Evolutionary conservation across 1,140 invertebrate species (phyloP), one percentile per base, ranked within the genome.

Genomic region (Dolichoris vasculosae): DNA sequence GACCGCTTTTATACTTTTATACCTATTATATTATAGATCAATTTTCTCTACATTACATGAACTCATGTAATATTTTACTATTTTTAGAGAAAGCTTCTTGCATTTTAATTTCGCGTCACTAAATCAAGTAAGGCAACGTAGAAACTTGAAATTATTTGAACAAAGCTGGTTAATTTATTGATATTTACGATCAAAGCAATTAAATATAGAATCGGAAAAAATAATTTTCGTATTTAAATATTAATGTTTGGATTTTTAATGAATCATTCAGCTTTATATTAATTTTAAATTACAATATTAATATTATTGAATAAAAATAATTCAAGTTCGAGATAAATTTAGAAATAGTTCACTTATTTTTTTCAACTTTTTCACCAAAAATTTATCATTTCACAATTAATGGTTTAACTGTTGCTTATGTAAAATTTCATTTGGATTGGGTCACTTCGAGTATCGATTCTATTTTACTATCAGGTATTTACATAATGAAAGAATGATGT

Each of bases 401-500:
- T 20, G 20, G 40, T 43, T 73, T 73, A 43, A 73, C n/a, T 43
- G n/a, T 73, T 0, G 32, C 20, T 43, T 73, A 43, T 73, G 40
- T 43, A 73, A 73, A 43, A n/a, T 43, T 17, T 43, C 6, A 43
- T 73, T 40, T 43, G 2, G 40, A 73, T 73, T 43, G 38, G 40
- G 9, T 40, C 40, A 73, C 7, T 73, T 73, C 43, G 2, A n/a
- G 20, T 40, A 38, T 69, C 35, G 35, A 69, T 43, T 43, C 15
- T 40, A n/a, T 73, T 73, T 23, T 43, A 0, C 30, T 32, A 11
- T 77, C n/a, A 15, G 15, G 15, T 77, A 77, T 51, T 51, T 77
- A 77, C 46, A 55, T 77, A 77, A 51, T 77, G 32, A 77, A 30
- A 77, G 2, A 77, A 77, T 32, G 75, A 77, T 26, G 13, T 13